These are phyloP conservation scores for Stegodyphus dumicola DNA, from an alignment of 1,140 invertebrate species.

Conservation along the genomic window DNA sequence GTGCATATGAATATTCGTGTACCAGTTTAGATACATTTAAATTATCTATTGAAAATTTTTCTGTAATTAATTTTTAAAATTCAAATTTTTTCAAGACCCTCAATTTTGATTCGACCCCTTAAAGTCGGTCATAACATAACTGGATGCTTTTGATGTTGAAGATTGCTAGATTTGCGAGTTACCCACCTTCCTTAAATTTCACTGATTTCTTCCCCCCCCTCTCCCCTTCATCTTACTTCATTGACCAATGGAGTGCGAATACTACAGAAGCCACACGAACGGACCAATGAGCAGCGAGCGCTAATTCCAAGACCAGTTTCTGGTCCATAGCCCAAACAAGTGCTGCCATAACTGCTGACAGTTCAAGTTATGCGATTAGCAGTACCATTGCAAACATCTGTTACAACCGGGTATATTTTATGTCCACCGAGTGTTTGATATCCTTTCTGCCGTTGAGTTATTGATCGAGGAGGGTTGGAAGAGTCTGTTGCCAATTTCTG, in stretches of 20 bases:
- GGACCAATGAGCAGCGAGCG: constrained; percentile 49
- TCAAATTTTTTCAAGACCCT: too few relatives aligned
- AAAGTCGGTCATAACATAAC: constrained; percentile 19
- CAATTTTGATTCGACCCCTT: constrained; percentile 9
- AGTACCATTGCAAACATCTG: constrained; percentile 39
- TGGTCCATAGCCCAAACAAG: constrained; percentile 48
- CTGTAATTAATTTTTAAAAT: too few relatives aligned
- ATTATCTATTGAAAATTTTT: too few relatives aligned
- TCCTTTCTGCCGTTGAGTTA: not conserved
- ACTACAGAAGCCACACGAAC: constrained; percentile 54
- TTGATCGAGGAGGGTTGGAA: not conserved
- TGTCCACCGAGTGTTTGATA: not conserved
- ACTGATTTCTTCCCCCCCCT: constrained; percentile 16
- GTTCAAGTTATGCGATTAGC: constrained; percentile 55
- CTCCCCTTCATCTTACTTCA: constrained; percentile 6
- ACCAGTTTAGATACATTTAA: too few relatives aligned
- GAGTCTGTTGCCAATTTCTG: too few relatives aligned
- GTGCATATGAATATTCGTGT: too few relatives aligned
- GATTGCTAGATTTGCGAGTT: constrained; percentile 48
- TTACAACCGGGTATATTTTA: constrained; percentile 41
- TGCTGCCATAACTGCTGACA: constrained; percentile 51
- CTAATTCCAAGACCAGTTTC: constrained; percentile 51
- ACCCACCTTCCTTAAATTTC: constrained; percentile 1
- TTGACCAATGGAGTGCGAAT: constrained; percentile 56
- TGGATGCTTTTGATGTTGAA: constrained; percentile 32